Conservation (phyloP, 2,113 vertebrate species). For the Pimephales promelas region DNA sequence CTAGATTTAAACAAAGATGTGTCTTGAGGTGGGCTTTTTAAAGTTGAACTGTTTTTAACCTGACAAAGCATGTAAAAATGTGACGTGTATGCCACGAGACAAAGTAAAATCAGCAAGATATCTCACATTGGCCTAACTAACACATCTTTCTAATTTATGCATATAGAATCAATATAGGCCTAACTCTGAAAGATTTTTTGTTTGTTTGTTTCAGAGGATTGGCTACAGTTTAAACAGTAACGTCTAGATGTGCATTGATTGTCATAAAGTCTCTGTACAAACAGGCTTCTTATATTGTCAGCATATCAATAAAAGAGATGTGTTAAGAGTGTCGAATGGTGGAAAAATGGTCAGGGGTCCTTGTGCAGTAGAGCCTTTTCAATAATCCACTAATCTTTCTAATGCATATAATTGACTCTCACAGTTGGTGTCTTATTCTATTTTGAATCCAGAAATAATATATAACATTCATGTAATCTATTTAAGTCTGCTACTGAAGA, state of each 20-base stretch:
- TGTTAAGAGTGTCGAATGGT: constrained; percentile 9
- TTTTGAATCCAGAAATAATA: neutral
- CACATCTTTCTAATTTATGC: neutral
- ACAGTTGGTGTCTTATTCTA: neutral
- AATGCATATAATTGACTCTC: neutral
- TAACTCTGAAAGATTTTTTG: neutral
- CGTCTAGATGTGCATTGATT: constrained; percentile 65
- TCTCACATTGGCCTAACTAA: no score
- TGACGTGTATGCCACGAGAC: no score
- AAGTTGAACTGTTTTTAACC: neutral
- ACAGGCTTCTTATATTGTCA: constrained; percentile 65
- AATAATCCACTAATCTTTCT: constrained; percentile 37
- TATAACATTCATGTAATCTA: neutral
- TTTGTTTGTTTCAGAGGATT: neutral
- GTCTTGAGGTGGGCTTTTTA: neutral
- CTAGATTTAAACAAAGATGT: neutral
- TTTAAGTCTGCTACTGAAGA: neutral
- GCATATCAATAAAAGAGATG: constrained; percentile 65
- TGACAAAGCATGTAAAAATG: neutral
- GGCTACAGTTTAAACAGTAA: constrained; percentile 56
- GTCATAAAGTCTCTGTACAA: constrained; percentile 69
- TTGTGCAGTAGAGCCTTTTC: neutral
- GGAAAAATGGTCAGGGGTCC: neutral
- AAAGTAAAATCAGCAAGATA: no score
- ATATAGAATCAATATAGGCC: neutral